Evolutionary conservation across 2,113 vertebrate species (phyloP).

Genomic region (Lepidothrix coronata): DNA sequence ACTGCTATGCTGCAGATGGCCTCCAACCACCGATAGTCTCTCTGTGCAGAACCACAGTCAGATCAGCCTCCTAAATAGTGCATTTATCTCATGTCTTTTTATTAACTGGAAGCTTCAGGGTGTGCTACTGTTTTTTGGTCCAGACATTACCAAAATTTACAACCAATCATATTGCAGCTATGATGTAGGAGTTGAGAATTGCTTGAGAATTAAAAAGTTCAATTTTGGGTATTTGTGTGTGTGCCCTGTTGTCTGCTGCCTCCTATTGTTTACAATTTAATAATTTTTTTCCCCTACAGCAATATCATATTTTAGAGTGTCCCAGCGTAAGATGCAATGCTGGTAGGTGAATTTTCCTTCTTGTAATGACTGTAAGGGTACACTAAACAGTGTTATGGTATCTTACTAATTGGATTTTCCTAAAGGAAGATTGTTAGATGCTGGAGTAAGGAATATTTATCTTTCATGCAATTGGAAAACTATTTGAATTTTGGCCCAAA

Average conservation of each 20-base stretch:
- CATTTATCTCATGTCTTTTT: neutral
- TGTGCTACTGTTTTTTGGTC: neutral
- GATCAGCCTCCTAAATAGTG: neutral
- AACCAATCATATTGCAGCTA: neutral
- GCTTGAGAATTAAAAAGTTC: neutral
- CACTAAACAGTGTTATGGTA: neutral
- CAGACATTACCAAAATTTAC: neutral
- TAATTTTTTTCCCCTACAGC: neutral
- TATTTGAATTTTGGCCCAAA: neutral
- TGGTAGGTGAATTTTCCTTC: neutral
- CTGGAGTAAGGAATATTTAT: neutral
- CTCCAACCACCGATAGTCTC: rapidly evolving
- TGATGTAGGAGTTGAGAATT: neutral
- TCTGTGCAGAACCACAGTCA: neutral
- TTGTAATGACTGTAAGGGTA: neutral
- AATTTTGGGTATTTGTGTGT: neutral
- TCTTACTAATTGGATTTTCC: neutral
- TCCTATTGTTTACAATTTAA: neutral
- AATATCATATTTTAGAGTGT: neutral
- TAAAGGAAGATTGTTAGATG: neutral
- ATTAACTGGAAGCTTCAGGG: neutral
- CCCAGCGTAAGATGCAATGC: neutral
- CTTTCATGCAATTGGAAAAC: neutral
- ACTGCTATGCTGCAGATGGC: rapidly evolving
- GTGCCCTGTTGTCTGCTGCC: neutral